Percentiles rank a stretch among this genome's conserved stretches.
These are phyloP conservation scores for Alentia gelatinosa DNA, from an alignment of 2,888 invertebrate genomes.

Conservation along the genomic window DNA sequence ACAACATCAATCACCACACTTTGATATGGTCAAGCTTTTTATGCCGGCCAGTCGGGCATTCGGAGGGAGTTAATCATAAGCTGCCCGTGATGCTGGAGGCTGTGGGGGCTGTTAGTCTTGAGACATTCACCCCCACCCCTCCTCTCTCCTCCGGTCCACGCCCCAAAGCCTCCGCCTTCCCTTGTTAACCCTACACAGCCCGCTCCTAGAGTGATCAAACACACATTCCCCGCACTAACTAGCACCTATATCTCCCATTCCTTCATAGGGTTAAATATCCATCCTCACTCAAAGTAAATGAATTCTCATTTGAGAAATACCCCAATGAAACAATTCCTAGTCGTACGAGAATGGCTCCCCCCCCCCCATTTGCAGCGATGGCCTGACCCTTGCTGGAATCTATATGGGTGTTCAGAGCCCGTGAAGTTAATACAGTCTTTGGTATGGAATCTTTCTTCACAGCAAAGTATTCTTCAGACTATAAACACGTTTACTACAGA, in stretches of 20 bases:
- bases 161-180: neutral
- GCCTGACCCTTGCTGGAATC: too few relatives aligned
- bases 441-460: neutral
- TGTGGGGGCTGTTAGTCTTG: neutral
- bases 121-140: constrained; percentile 19
- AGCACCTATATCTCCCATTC: neutral
- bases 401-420: too few relatives aligned
- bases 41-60: neutral
- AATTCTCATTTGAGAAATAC: too few relatives aligned
- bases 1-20: neutral
- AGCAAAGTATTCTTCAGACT: neutral
- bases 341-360: too few relatives aligned
- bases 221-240: neutral
- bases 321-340: too few relatives aligned
- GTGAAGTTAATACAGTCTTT: neutral
- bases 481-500: neutral
- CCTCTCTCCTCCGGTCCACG: neutral
- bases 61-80: constrained; percentile 28
- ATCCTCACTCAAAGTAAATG: too few relatives aligned
- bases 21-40: constrained; percentile 28
- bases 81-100: constrained; percentile 13
- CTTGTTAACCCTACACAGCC: too few relatives aligned
- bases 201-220: neutral
- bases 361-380: too few relatives aligned
- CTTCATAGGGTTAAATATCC: neutral